Evolutionary conservation across 1,140 invertebrate species (phyloP).

Genomic region (Contarinia nasturtii): DNA sequence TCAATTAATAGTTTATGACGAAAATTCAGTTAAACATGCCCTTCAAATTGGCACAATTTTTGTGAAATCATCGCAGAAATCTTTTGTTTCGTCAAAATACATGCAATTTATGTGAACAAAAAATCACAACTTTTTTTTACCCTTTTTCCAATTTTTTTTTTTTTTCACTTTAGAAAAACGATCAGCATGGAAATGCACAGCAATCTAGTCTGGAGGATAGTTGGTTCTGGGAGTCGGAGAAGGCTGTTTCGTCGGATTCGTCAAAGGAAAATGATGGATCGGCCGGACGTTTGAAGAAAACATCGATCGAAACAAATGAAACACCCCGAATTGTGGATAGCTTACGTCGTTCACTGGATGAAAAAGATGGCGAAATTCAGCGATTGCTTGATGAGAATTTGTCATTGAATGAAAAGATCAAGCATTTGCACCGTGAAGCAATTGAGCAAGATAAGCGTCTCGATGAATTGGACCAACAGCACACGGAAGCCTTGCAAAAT

Average conservation of each 20-base stretch:
- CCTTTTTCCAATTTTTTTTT: not conserved
- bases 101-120: too few species aligned
- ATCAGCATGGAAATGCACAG: not conserved
- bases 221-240: constrained; percentile 34
- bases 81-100: too few species aligned
- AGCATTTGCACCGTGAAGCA: constrained; percentile 28
- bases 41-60: too few species aligned
- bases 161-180: not conserved
- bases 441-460: constrained; percentile 33
- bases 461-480: constrained; percentile 52
- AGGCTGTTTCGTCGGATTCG: constrained; percentile 10
- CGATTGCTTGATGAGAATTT: constrained; percentile 8
- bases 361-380: constrained; percentile 7
- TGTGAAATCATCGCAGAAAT: too few species aligned
- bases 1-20: too few species aligned
- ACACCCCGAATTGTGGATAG: constrained; percentile 8
- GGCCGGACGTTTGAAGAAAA: constrained; percentile 7
- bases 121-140: too few species aligned
- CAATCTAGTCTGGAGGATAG: constrained; percentile 22
- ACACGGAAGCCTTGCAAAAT: constrained; percentile 44
- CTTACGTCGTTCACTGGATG: constrained; percentile 1
- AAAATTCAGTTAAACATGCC: too few species aligned
- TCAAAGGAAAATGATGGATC: constrained; percentile 9
- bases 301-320: constrained; percentile 4
- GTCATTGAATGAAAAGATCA: constrained; percentile 25